A percentile compares a stretch with the other conserved stretches of the same genome.
phyloP scores from a whole-genome alignment of 2,888 invertebrate genomes.

The Yponomeuta sedellus region DNA sequence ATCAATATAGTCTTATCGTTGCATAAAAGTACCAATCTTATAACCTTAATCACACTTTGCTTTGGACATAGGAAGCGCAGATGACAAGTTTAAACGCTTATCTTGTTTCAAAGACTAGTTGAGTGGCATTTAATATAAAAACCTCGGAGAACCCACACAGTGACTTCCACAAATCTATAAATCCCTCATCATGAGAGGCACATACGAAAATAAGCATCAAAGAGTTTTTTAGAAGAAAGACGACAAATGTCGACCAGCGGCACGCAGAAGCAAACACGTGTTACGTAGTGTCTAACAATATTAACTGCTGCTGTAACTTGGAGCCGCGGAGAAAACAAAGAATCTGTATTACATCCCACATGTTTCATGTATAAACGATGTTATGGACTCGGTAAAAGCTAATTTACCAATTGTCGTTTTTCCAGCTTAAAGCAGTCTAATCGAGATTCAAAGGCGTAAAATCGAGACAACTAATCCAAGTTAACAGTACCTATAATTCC shows the following conservation, averaged over 20 bases:
- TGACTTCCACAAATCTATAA: constrained; percentile 71
- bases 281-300: constrained; percentile 73
- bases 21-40: not conserved
- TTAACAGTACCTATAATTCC: constrained; percentile 31
- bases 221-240: constrained; percentile 68
- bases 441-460: not conserved
- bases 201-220: constrained; percentile 75
- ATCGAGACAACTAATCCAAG: constrained; percentile 40
- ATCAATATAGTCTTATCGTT: constrained; percentile 7
- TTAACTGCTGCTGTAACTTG: constrained; percentile 63
- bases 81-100: constrained; percentile 65
- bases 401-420: not conserved
- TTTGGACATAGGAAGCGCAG: constrained; percentile 63
- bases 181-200: constrained; percentile 63
- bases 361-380: not conserved
- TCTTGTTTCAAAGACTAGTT: constrained; percentile 58
- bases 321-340: not conserved
- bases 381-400: not conserved
- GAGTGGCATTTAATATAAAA: constrained; percentile 49
- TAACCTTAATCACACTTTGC: constrained; percentile 33
- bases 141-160: constrained; percentile 59
- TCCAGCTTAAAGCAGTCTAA: not conserved
- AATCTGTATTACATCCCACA: not conserved
- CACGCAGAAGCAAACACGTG: constrained; percentile 67
- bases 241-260: constrained; percentile 63